Evolutionary conservation across 1,140 invertebrate species (phyloP).

Genomic region (Oedothorax gibbosus): DNA sequence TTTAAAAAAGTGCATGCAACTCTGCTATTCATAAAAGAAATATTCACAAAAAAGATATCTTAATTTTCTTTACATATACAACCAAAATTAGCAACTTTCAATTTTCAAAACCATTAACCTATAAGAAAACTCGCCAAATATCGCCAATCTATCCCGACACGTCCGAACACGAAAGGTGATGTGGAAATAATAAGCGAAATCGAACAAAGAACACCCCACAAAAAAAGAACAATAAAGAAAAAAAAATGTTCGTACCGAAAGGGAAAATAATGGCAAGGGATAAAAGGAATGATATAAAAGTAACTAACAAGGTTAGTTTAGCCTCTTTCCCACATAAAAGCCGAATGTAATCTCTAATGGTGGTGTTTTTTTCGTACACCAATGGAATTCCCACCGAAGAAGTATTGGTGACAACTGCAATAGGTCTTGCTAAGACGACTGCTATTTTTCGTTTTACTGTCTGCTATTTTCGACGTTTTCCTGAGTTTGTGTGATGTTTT

Average conservation of each 20-base stretch:
- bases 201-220: constrained; percentile 38
- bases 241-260: no score
- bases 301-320: constrained; percentile 56
- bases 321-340: constrained; percentile 9
- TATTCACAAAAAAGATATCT: no score
- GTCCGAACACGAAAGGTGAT: neutral
- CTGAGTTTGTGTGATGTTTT: no score
- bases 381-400: constrained; percentile 15
- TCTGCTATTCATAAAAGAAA: no score
- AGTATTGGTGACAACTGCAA: constrained; percentile 6
- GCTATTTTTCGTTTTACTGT: no score
- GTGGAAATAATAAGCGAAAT: constrained; percentile 25
- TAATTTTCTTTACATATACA: no score
- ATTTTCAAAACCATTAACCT: no score
- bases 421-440: neutral
- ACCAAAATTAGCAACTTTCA: no score
- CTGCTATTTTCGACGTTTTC: no score
- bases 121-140: constrained; percentile 6
- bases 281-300: constrained; percentile 37
- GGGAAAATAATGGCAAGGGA: neutral
- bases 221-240: constrained; percentile 22
- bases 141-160: constrained; percentile 37
- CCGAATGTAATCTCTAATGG: constrained; percentile 53
- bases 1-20: no score
- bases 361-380: constrained; percentile 48